Conservation (phyloP, 2,888 invertebrate species). For the Phasia obesa region DNA sequence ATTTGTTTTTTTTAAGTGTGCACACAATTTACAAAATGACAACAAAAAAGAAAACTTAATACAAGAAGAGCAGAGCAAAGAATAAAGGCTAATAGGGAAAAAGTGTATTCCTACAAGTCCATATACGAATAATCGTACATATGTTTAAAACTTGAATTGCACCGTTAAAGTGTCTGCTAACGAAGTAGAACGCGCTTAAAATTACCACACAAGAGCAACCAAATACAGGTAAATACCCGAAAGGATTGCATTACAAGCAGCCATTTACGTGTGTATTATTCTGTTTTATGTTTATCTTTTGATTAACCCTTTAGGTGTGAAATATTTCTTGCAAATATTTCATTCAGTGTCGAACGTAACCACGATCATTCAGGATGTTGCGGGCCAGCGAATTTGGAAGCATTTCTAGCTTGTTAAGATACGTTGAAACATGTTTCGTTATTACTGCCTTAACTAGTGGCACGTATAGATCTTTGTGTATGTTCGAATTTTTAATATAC, state of each 20-base stretch:
- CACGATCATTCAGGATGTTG: no score
- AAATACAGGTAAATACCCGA: slow-evolving; percentile 60
- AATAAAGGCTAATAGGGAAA: background rate
- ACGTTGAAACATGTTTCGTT: no score
- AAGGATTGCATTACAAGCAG: slow-evolving; percentile 65
- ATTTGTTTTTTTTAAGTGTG: slow-evolving; percentile 22
- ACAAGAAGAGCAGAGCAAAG: slow-evolving; percentile 8
- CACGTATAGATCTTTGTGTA: no score
- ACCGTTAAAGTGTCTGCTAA: slow-evolving; percentile 79
- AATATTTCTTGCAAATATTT: background rate
- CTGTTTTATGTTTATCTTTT: slow-evolving; percentile 49
- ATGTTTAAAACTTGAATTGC: slow-evolving; percentile 67
- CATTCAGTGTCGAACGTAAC: no score
- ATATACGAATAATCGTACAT: slow-evolving; percentile 14
- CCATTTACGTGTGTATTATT: slow-evolving; percentile 55
- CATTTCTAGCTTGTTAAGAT: no score
- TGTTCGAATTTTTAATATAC: no score
- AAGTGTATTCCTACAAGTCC: slow-evolving; percentile 50
- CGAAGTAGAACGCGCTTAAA: slow-evolving; percentile 74
- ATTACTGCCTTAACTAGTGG: no score
- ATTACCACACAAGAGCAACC: slow-evolving; percentile 64
- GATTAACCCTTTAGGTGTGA: slow-evolving; percentile 35
- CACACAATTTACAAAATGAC: slow-evolving; percentile 39
- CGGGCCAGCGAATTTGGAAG: no score
- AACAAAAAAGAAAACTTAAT: background rate